Percentiles rank a stretch among this genome's conserved stretches.
Evolutionary conservation across 2,888 invertebrate species (phyloP).

Genomic region (Cryptosula pallasiana): DNA sequence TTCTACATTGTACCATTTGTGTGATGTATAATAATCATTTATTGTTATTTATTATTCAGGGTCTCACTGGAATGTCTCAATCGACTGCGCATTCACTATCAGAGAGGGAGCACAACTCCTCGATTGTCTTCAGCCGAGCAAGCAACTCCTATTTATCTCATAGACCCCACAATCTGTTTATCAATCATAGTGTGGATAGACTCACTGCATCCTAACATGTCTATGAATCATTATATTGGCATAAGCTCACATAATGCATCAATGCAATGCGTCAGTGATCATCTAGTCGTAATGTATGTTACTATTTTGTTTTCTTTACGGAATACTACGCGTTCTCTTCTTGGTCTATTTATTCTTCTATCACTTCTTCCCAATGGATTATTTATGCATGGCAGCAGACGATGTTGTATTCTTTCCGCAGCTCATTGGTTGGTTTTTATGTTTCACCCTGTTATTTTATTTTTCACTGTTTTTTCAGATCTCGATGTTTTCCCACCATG

Average conservation of each 20-base stretch:
- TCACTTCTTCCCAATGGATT: too few species aligned
- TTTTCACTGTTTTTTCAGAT: too few species aligned
- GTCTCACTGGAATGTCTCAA: background rate
- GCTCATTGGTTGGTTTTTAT: too few species aligned
- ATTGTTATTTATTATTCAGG: background rate
- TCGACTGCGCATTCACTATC: background rate
- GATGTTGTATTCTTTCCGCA: too few species aligned
- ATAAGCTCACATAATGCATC: too few species aligned
- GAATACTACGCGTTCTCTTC: too few species aligned
- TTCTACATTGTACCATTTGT: background rate
- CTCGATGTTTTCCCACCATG: too few species aligned
- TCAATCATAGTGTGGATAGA: slow-evolving; percentile 1
- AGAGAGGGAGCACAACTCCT: background rate
- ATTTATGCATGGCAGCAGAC: too few species aligned
- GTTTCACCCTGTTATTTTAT: too few species aligned
- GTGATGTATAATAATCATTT: background rate
- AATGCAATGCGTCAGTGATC: background rate
- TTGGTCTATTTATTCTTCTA: background rate
- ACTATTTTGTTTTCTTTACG: background rate
- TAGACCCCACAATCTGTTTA: background rate
- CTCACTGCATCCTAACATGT: background rate
- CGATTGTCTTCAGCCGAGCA: background rate
- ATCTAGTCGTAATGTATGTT: background rate
- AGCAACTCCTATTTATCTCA: background rate
- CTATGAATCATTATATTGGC: too few species aligned